Evolutionary conservation across 2,797 vertebrate species (phyloP).

Genomic region (Anguilla obscura): DNA sequence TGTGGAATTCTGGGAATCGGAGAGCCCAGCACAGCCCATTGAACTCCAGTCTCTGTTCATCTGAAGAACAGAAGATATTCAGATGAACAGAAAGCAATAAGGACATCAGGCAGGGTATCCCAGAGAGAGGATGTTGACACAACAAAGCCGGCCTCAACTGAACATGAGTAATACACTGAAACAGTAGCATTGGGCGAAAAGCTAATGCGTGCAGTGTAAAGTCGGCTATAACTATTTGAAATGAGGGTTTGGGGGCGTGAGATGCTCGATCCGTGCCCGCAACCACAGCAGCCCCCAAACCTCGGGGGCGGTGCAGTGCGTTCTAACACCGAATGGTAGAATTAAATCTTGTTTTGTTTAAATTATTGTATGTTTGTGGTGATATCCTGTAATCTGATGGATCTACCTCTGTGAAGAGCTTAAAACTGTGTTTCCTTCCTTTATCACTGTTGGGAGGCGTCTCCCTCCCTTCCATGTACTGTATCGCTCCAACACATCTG

Average conservation of each 20-base stretch:
- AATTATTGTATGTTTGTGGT: not conserved
- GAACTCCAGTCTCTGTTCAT: not conserved
- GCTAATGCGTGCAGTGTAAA: not conserved
- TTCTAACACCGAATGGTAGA: slow-evolving; percentile 4
- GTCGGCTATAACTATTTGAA: not conserved
- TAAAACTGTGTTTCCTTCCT: slow-evolving; percentile 62
- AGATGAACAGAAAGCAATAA: slow-evolving; percentile 6
- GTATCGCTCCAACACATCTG: slow-evolving; percentile 78
- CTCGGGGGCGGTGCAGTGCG: not conserved
- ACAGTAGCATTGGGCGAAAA: not conserved
- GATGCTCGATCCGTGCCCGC: not conserved
- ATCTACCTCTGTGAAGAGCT: slow-evolving; percentile 80
- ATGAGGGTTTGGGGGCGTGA: not conserved
- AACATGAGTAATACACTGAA: not conserved
- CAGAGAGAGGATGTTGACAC: not conserved
- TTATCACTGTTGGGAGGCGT: slow-evolving; percentile 61
- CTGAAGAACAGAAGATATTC: not conserved
- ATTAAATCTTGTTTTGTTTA: not conserved
- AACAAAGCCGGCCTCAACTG: too few species aligned
- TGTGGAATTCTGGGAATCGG: not conserved
- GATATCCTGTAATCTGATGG: slow-evolving; percentile 59
- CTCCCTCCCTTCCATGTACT: slow-evolving; percentile 68
- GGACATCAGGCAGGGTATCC: not conserved
- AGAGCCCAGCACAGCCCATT: not conserved
- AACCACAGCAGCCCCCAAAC: not conserved